Evolutionary conservation across 2,888 invertebrate genomes (phyloP), one percentile per base, ranked within the genome.

Genomic region (Parelbella ahira): DNA sequence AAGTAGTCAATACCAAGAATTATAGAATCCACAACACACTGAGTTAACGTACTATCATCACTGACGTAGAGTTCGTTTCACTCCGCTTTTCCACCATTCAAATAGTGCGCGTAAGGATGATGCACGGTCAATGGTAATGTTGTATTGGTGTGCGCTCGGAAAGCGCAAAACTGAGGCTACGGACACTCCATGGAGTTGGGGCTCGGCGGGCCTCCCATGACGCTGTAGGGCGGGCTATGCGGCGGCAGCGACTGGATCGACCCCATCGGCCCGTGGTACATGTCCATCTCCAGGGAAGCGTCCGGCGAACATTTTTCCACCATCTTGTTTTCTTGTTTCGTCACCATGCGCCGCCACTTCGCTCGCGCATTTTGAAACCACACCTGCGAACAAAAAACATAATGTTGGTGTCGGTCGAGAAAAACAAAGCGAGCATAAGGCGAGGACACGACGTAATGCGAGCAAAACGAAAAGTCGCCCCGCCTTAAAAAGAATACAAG

Each of bases 311-410:
- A 92, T 63, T 93, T 93, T 63, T 93, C 93, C 52, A 90, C 89
- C 78, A 88, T 79, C 64, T 93, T 93, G 73, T 92, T 92, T 68
- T 94, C 94, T 66, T 94, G 93, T 68, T 94, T 93, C 58, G 93
- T 88, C 78, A 95, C 92, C 91, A 95, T 94, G 54, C 97, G 91
- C 62, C 97, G 91, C 93, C 95, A 96, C 88, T 97, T 97, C 54
- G 97, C 97, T 21, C 97, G 89, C 13, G 97, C 96, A 74, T 97
- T 97, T 86, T 97, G 97, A 86, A 97, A 97, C 97, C 97, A 97
- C 42, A 97, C 97, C 96, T 97, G 91, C 23, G 88, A 88, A 80
- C 82, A 89, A 80, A 71, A 70, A 74, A 60, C 37, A 54, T 42
- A 54, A 42, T 18, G 47, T 71, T 65, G 53, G 54, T 64, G 53